phyloP scores from a whole-genome alignment of 2,113 vertebrate species.

The Platichthys flesus region DNA sequence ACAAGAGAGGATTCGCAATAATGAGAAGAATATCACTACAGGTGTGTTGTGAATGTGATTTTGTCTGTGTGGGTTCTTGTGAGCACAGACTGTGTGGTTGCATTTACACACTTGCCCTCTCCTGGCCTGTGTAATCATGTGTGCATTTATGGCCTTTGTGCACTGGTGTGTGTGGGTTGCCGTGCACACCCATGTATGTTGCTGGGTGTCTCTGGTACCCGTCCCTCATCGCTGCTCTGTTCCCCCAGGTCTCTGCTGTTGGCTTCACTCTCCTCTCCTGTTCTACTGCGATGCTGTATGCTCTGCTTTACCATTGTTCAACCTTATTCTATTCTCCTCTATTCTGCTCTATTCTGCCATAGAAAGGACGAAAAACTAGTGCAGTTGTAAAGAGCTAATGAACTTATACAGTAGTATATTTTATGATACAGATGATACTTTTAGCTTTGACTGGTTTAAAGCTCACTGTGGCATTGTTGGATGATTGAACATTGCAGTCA shows the following conservation, averaged over 20 bases:
- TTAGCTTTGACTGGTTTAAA: constrained; percentile 16
- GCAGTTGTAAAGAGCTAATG: constrained; percentile 12
- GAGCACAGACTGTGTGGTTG: constrained; percentile 15
- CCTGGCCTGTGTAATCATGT: constrained; percentile 27
- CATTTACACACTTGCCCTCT: background rate
- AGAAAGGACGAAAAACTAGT: background rate
- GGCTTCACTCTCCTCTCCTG: constrained; percentile 50
- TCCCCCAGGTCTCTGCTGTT: constrained; percentile 65
- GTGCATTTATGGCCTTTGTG: constrained; percentile 28
- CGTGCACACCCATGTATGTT: constrained; percentile 57
- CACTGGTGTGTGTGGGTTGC: constrained; percentile 47
- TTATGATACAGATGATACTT: constrained; percentile 28
- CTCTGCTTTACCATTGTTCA: constrained; percentile 17
- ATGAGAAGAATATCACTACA: constrained; percentile 51
- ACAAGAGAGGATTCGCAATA: constrained; percentile 61
- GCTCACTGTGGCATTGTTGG: constrained; percentile 27
- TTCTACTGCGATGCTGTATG: constrained; percentile 28
- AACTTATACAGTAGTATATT: constrained; percentile 2
- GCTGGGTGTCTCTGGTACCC: constrained; percentile 73
- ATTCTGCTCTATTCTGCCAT: background rate
- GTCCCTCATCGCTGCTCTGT: constrained; percentile 73
- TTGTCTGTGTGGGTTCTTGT: constrained; percentile 18
- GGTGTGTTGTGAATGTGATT: constrained; percentile 29
- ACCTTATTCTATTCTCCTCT: constrained; percentile 16
- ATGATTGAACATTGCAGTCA: constrained; percentile 14